These are phyloP conservation scores for Syritta pipiens DNA, from an alignment of 2,888 invertebrate species.

Conservation along the genomic window DNA sequence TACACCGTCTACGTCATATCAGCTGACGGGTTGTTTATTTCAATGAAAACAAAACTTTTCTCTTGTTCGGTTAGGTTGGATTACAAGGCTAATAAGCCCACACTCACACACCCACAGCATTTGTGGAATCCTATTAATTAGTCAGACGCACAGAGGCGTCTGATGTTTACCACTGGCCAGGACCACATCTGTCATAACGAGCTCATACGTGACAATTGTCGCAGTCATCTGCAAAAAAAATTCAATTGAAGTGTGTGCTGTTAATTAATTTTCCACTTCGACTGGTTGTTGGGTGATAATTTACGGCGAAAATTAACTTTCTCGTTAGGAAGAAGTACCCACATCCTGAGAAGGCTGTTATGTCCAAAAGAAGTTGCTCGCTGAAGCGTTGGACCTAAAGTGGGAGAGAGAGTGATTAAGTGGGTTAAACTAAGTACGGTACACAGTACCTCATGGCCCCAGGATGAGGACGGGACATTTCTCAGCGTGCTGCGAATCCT, in stretches of 20 bases:
- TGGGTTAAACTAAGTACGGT: neutral
- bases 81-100: neutral
- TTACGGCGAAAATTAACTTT: slow-evolving; percentile 75
- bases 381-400: slow-evolving; percentile 75
- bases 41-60: neutral
- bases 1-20: neutral
- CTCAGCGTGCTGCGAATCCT: slow-evolving; percentile 80
- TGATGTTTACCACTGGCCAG: slow-evolving; percentile 73
- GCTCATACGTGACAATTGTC: slow-evolving; percentile 84
- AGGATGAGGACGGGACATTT: slow-evolving; percentile 79
- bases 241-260: neutral
- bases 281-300: neutral
- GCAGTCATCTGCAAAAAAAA: slow-evolving; percentile 81
- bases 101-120: neutral
- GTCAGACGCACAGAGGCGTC: slow-evolving; percentile 72
- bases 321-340: slow-evolving; percentile 77
- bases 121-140: neutral
- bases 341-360: slow-evolving; percentile 75
- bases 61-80: neutral
- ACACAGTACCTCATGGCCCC: slow-evolving; percentile 78
- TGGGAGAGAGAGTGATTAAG: neutral
- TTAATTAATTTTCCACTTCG: neutral
- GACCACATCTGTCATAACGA: slow-evolving; percentile 82
- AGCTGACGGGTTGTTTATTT: slow-evolving; percentile 6
- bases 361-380: slow-evolving; percentile 75